Evolutionary conservation across 2,888 invertebrate species (phyloP).

Genomic region (Aplocera efformata): DNA sequence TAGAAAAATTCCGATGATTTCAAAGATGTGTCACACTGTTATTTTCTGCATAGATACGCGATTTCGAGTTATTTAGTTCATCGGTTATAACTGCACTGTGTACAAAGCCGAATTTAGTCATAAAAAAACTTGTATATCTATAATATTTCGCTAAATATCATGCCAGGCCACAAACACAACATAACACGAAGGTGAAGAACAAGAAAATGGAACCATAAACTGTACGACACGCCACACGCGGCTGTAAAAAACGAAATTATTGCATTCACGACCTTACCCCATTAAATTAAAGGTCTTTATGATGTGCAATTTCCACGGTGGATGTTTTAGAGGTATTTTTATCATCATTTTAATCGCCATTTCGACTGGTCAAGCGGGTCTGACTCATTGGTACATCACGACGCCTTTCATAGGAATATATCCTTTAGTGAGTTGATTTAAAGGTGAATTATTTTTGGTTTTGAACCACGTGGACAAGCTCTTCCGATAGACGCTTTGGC

Average conservation of each 20-base stretch:
- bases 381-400: conserved; percentile 34
- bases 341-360: conserved; percentile 39
- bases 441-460: conserved; percentile 2
- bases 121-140: too few relatives aligned
- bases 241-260: conserved; percentile 28
- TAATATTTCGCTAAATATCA: too few relatives aligned
- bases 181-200: conserved; percentile 23
- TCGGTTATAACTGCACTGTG: too few relatives aligned
- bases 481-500: conserved; percentile 1
- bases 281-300: conserved; percentile 25
- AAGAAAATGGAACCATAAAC: conserved; percentile 26
- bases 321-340: conserved; percentile 39
- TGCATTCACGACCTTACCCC: conserved; percentile 25
- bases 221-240: conserved; percentile 23
- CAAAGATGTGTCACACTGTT: too few relatives aligned
- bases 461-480: conserved; percentile 1
- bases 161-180: conserved; percentile 12
- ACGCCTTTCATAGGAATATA: conserved; percentile 10
- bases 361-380: conserved; percentile 38
- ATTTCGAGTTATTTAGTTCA: too few relatives aligned
- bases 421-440: conserved; percentile 12
- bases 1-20: too few relatives aligned
- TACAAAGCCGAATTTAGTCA: too few relatives aligned
- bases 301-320: conserved; percentile 35
- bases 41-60: too few relatives aligned